phyloP scores from a whole-genome alignment of 2,113 vertebrate species.

The Melanerpes formicivorus region DNA sequence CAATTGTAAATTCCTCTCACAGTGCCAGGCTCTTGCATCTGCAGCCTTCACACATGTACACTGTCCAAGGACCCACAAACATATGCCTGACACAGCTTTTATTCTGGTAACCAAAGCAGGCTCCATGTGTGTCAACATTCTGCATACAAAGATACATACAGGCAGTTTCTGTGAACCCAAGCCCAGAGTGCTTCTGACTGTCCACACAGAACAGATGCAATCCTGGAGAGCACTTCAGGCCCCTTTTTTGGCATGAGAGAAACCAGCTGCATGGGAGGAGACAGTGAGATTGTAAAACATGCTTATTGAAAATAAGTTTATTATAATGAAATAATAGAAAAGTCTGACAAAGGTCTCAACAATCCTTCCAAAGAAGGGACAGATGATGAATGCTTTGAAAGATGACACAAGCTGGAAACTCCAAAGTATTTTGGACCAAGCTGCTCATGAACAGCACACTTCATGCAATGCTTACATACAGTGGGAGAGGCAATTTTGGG shows the following conservation, averaged over 20 bases:
- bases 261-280: conserved; percentile 37
- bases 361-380: conserved; percentile 50
- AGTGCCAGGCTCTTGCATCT: neutral
- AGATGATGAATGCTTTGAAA: conserved; percentile 42
- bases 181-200: neutral
- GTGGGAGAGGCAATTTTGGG: neutral
- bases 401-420: conserved; percentile 23
- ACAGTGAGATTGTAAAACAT: conserved; percentile 29
- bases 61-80: neutral
- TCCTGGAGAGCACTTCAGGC: conserved; percentile 6
- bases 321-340: conserved; percentile 77
- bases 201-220: conserved; percentile 40
- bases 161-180: conserved; percentile 46
- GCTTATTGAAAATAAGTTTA: conserved; percentile 81
- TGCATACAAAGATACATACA: conserved; percentile 44
- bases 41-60: neutral
- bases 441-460: neutral
- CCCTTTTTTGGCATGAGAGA: neutral
- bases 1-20: neutral
- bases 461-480: neutral
- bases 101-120: neutral
- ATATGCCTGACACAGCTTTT: conserved; percentile 33
- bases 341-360: conserved; percentile 70
- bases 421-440: conserved; percentile 1
- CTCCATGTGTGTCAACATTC: conserved; percentile 15